These are phyloP conservation scores for Drosophila bipectinata DNA, from an alignment of 1,140 invertebrate species.

Conservation along the genomic window DNA sequence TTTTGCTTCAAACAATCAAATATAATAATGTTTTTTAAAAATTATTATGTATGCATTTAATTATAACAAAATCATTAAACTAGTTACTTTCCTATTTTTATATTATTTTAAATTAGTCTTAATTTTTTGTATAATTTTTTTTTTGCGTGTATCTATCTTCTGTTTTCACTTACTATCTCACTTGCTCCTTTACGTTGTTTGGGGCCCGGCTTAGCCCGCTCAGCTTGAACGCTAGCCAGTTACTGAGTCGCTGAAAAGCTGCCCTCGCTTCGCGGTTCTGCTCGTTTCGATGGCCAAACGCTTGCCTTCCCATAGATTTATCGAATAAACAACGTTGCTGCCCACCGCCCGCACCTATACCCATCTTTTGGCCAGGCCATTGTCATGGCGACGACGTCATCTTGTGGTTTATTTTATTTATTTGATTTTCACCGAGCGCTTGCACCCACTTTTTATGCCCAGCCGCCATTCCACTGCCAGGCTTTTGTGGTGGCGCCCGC, in stretches of 20 bases:
- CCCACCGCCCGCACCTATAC: slow-evolving; percentile 17
- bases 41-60: background rate
- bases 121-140: background rate
- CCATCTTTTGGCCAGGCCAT: slow-evolving; percentile 36
- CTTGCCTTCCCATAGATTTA: slow-evolving; percentile 72
- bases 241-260: slow-evolving; percentile 50
- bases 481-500: slow-evolving; percentile 66
- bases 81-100: background rate
- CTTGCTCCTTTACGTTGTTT: slow-evolving; percentile 24
- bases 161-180: slow-evolving; percentile 13
- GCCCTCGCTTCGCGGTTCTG: slow-evolving; percentile 30
- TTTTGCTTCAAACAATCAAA: background rate
- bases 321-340: slow-evolving; percentile 76
- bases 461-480: slow-evolving; percentile 4
- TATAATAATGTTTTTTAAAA: too few species aligned
- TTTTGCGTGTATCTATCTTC: background rate
- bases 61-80: too few species aligned
- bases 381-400: slow-evolving; percentile 77
- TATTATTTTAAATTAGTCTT: background rate
- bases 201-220: slow-evolving; percentile 64
- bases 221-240: slow-evolving; percentile 68
- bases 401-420: slow-evolving; percentile 80
- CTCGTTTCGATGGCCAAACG: slow-evolving; percentile 48
- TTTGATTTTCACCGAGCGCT: slow-evolving; percentile 65
- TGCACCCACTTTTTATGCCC: background rate